Conservation (phyloP, 1,140 invertebrate species). For the Prorops nasuta region DNA sequence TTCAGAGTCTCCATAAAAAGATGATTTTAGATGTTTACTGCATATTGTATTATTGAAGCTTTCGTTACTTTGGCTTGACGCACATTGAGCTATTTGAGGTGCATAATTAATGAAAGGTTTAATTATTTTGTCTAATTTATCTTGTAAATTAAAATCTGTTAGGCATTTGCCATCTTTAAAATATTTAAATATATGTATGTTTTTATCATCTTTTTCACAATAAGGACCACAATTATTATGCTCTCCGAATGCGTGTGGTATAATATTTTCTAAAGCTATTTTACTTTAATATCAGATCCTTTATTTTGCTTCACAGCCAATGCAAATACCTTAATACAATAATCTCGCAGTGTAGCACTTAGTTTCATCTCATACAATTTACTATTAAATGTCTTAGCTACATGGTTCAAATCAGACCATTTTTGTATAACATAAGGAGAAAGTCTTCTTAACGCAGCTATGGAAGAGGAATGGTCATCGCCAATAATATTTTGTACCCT, state of each 20-base stretch:
- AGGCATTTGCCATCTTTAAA: constrained; percentile 7
- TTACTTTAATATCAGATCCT: constrained; percentile 4
- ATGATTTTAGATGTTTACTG: constrained; percentile 18
- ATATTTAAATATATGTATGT: constrained; percentile 9
- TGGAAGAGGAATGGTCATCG: constrained; percentile 24
- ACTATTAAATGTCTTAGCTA: constrained; percentile 14
- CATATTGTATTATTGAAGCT: constrained; percentile 21
- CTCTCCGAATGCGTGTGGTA: constrained; percentile 13
- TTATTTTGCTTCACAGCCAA: constrained; percentile 18
- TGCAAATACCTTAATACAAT: constrained; percentile 12
- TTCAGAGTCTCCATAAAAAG: constrained; percentile 19
- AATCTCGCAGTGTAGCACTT: constrained; percentile 7
- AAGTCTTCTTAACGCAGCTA: constrained; percentile 16
- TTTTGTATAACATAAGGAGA: constrained; percentile 10
- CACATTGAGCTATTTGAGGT: constrained; percentile 11
- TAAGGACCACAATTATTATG: neutral
- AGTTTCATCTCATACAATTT: constrained; percentile 13
- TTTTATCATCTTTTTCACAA: constrained; percentile 1
- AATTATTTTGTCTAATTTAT: constrained; percentile 6
- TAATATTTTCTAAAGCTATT: constrained; percentile 6
- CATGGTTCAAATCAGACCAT: constrained; percentile 20
- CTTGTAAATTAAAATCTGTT: neutral
- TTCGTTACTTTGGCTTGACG: constrained; percentile 22
- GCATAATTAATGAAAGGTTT: constrained; percentile 8
- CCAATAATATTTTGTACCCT: constrained; percentile 16